Percentiles rank a stretch among this genome's conserved stretches.
Evolutionary conservation across 2,113 vertebrate species (phyloP).

Genomic region (Rynchops niger): DNA sequence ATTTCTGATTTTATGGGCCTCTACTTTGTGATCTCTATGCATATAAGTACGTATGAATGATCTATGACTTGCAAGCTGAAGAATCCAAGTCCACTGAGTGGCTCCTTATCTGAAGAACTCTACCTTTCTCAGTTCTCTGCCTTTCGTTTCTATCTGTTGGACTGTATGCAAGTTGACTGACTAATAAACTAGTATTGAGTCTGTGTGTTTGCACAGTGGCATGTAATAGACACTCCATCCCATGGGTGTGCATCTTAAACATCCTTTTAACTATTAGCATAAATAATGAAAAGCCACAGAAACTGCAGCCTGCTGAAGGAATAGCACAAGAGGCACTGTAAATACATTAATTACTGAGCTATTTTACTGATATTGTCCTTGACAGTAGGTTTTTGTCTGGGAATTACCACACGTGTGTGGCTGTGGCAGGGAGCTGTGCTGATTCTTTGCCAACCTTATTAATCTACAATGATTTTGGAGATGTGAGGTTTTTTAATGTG

Average conservation of each 20-base stretch:
- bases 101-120: neutral
- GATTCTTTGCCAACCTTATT: neutral
- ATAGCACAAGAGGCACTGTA: neutral
- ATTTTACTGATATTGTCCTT: neutral
- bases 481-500: neutral
- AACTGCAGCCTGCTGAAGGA: neutral
- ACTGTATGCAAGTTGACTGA: neutral
- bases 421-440: neutral
- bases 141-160: neutral
- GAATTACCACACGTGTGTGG: neutral
- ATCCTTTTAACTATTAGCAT: neutral
- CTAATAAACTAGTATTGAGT: neutral
- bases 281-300: neutral
- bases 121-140: neutral
- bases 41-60: neutral
- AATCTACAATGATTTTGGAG: neutral
- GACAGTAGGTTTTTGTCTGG: neutral
- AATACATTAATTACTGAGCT: neutral
- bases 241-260: neutral
- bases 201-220: neutral
- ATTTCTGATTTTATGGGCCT: neutral
- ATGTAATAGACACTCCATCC: neutral
- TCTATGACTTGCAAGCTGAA: neutral
- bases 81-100: neutral
- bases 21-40: neutral